A percentile compares a stretch with the other conserved stretches of the same genome.
These are phyloP conservation scores for Rhingia campestris DNA, from an alignment of 2,888 invertebrate species.

Conservation along the genomic window DNA sequence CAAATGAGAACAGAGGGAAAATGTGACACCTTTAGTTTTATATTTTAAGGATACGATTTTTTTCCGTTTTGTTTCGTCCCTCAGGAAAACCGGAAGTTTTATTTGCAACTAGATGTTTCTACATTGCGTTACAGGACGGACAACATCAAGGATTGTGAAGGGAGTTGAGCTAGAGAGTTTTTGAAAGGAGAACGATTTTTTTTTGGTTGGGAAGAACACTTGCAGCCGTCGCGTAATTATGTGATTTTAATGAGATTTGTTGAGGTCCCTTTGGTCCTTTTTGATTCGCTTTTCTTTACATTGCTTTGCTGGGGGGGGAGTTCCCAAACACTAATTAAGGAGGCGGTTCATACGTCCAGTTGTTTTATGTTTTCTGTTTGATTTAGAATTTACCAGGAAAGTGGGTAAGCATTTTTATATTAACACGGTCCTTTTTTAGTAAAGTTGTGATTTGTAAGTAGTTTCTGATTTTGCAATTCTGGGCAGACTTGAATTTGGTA, in stretches of 20 bases:
- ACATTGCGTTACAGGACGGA: slow-evolving; percentile 17
- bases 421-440: too few species aligned
- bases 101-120: slow-evolving; percentile 44
- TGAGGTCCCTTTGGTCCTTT: slow-evolving; percentile 50
- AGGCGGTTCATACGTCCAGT: background rate
- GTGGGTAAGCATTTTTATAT: background rate
- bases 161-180: background rate
- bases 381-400: background rate
- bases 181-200: slow-evolving; percentile 52
- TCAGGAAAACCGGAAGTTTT: slow-evolving; percentile 59
- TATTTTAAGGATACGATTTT: slow-evolving; percentile 30
- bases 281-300: background rate
- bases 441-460: too few species aligned
- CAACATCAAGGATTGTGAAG: background rate
- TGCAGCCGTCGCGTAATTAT: slow-evolving; percentile 62
- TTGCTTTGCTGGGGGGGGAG: background rate
- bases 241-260: slow-evolving; percentile 72
- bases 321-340: background rate
- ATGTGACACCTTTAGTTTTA: slow-evolving; percentile 40
- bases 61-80: slow-evolving; percentile 3
- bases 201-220: slow-evolving; percentile 30
- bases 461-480: too few species aligned
- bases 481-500: too few species aligned
- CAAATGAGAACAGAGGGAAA: slow-evolving; percentile 35
- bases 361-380: background rate